Evolutionary conservation across 2,113 vertebrate genomes (phyloP), one percentile per base, ranked within the genome.

Genomic region (Prolemur simus): DNA sequence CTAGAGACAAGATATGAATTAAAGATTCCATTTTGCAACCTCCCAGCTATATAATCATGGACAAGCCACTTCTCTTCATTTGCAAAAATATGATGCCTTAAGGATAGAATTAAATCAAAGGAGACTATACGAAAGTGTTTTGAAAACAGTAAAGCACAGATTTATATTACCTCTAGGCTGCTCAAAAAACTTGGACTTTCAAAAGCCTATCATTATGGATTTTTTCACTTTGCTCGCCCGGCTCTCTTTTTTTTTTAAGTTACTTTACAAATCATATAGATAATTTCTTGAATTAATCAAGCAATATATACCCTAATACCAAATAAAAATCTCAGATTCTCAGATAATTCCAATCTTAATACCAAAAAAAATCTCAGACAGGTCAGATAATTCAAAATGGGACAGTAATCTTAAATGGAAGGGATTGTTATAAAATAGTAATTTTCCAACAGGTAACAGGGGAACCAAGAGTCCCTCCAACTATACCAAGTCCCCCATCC

Each of bases 281-380:
- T 74, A 87, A 66, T 10, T 12, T 85, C 32, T 88, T 93, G 25
- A 90, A 83, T 37, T 84, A 63, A 85, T 74, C 42, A 95, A 94
- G 56, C 14, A 92, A 94, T 94, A 64, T 89, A 23, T 83, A 84
- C 5, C 25, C 34, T 39, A 29, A 78, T 74, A 73, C 6, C 63
- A 95, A 96, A 91, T 45, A 88, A 96, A 92, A 76, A 82, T 78
- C 74, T 87, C 52, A 56, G 39, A 83, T 56, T 86, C 27, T 89
- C 64, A 90, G 74, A 27, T 80, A 86, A 96, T 20, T 84, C 49
- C 14, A 91, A 8, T 54, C 25, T 29, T 39, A 39, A 80, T 69
- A 68, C 5, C 64, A 95, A 96, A 91, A 88, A 96, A 92, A 77
- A 77, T 80, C 68, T 87, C 54, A 52, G 47, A 84, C 27, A 13